Base-by-base conservation (phyloP, 2,888 invertebrate genomes). In the Polylopha cassiicola region DNA sequence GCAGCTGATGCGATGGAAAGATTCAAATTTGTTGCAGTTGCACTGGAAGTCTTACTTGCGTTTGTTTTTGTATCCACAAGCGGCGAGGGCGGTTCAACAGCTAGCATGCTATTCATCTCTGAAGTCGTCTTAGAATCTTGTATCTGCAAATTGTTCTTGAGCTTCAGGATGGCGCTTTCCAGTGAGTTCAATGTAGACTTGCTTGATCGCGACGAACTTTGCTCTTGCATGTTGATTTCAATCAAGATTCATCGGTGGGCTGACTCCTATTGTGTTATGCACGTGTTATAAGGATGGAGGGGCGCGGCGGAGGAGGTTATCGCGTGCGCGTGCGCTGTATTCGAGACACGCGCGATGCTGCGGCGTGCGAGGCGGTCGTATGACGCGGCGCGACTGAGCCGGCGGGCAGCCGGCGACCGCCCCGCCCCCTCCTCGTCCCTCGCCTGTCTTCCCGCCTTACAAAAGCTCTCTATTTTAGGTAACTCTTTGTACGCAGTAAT, bases 1-100 rank as follows among this genome's bases (percentile, higher is more conserved):
- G 91, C 89, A 30, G 90, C 90, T 37, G 79, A 89, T 61, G 86
- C 89, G 75, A 80, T 87, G 64, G 75, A 87, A 68, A 74, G 77
- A 72, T 80, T 82, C 49, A 82, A 62, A 47, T 73, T 82, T 43
- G 72, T 65, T 49, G 72, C 59, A 53, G 79, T 63, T 58, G 79
- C 66, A 73, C 64, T 76, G 53, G 73, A 50, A 43, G 62, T 73
- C 81, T 85, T 85, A 84, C 80, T 82, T 80, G 84, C 51, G 50
- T 68, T 75, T 37, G 61, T 56, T 66, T 80, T 82, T 4, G 54
- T 52, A 50, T 75, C 80, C 68, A 65, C 53, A 51, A 65, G 73
- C 36, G 74, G 71, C 30, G 70, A 67, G 20, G 80, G 73, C 46
- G 78, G 68, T 45, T 80, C 81, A 47, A 67, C 73, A 48, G 58